phyloP scores from a whole-genome alignment of 1,140 invertebrate species.

The Lepidurus packardi region DNA sequence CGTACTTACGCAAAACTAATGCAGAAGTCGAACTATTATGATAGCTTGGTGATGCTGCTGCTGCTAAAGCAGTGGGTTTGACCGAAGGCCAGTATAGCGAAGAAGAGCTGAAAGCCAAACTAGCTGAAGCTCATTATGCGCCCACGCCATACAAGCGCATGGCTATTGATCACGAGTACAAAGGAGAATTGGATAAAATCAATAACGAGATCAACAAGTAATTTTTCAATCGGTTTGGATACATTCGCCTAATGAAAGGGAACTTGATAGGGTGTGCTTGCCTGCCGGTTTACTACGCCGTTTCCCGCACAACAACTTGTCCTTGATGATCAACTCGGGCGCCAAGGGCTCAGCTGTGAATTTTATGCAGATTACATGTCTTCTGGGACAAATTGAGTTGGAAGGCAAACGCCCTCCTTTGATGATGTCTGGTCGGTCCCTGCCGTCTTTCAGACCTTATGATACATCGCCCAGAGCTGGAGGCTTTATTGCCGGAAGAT shows the following conservation, averaged over 20 bases:
- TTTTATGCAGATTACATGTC: slow-evolving; percentile 94
- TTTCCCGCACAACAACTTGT: slow-evolving; percentile 93
- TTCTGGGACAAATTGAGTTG: slow-evolving; percentile 95
- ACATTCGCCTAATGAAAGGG: neutral
- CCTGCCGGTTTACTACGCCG: slow-evolving; percentile 71
- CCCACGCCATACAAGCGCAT: slow-evolving; percentile 69
- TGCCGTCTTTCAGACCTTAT: slow-evolving; percentile 89
- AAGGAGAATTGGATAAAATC: slow-evolving; percentile 67
- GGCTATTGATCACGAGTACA: slow-evolving; percentile 79
- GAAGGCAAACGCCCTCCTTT: slow-evolving; percentile 94
- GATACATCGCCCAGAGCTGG: slow-evolving; percentile 87
- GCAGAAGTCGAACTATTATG: slow-evolving; percentile 32
- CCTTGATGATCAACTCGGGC: slow-evolving; percentile 96
- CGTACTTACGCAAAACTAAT: neutral
- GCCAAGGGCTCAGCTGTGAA: slow-evolving; percentile 95
- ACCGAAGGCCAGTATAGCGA: slow-evolving; percentile 44
- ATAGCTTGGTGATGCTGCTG: slow-evolving; percentile 55
- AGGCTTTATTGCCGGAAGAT: slow-evolving; percentile 91
- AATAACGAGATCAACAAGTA: slow-evolving; percentile 86
- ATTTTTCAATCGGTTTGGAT: slow-evolving; percentile 35
- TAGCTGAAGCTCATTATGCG: slow-evolving; percentile 61
- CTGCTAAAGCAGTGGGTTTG: slow-evolving; percentile 64
- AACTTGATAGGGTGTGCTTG: slow-evolving; percentile 58
- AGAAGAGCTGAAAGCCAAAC: slow-evolving; percentile 55
- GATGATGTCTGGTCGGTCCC: slow-evolving; percentile 63